phyloP scores from a whole-genome alignment of 2,888 invertebrate genomes.

The Hoplodrina blanda region DNA sequence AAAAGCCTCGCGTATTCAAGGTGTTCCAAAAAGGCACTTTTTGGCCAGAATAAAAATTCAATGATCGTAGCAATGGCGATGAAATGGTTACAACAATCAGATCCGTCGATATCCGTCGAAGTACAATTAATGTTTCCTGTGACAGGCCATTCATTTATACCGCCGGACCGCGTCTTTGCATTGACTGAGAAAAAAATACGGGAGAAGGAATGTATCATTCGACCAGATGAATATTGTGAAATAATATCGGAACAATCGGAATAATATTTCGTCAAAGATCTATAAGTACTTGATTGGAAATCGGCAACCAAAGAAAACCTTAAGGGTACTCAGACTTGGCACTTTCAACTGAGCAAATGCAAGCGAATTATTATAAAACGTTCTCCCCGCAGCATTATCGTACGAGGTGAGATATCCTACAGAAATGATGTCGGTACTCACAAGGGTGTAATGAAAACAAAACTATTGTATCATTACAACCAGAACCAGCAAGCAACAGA shows the following conservation, averaged over 20 bases:
- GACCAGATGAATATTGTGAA: slow-evolving; percentile 28
- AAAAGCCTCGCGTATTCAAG: no score
- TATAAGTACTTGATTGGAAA: no score
- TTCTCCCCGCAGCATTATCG: slow-evolving; percentile 5
- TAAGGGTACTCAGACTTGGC: slow-evolving; percentile 32
- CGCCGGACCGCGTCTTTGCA: slow-evolving; percentile 19
- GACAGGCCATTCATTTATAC: slow-evolving; percentile 7
- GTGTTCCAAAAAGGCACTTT: no score
- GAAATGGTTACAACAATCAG: not conserved
- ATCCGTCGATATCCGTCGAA: not conserved
- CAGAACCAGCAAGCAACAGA: slow-evolving; percentile 10
- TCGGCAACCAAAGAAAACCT: no score
- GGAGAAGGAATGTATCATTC: slow-evolving; percentile 13
- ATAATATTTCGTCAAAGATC: no score
- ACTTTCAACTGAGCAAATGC: slow-evolving; percentile 40
- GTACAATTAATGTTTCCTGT: slow-evolving; percentile 11
- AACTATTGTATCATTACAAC: not conserved
- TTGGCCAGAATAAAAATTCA: no score
- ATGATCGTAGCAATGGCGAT: no score
- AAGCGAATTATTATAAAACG: slow-evolving; percentile 32
- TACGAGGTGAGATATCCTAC: slow-evolving; percentile 24
- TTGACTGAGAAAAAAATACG: slow-evolving; percentile 23
- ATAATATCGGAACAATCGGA: slow-evolving; percentile 27
- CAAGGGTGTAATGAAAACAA: slow-evolving; percentile 7
- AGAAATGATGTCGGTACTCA: slow-evolving; percentile 19